These are phyloP conservation scores for Pontoporia blainvillei DNA, from an alignment of 2,113 vertebrate species.

Conservation along the genomic window DNA sequence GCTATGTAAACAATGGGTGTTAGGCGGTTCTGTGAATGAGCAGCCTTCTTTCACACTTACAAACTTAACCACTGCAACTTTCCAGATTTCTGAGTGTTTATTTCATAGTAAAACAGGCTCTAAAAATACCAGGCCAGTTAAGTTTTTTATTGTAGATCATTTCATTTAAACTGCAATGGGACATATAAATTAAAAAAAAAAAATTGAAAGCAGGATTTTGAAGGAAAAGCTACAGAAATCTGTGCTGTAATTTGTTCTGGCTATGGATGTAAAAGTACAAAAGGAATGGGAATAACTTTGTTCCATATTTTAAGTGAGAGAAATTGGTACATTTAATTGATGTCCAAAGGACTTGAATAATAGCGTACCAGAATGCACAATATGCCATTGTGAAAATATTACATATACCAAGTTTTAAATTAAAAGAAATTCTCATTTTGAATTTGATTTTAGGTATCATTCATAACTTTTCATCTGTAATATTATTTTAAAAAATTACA, in stretches of 20 bases:
- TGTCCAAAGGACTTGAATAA: slow-evolving; percentile 12
- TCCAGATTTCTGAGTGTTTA: slow-evolving; percentile 57
- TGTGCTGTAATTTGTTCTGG: slow-evolving; percentile 40
- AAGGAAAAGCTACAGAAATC: slow-evolving; percentile 62
- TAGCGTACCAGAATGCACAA: neutral
- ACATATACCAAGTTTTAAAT: neutral
- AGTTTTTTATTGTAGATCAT: slow-evolving; percentile 61
- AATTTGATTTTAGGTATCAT: slow-evolving; percentile 4
- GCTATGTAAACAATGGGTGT: slow-evolving; percentile 62
- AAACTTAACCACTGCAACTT: slow-evolving; percentile 6
- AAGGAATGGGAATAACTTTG: slow-evolving; percentile 17
- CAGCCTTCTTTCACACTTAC: slow-evolving; percentile 23
- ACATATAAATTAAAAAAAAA: slow-evolving; percentile 41
- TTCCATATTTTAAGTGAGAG: slow-evolving; percentile 37
- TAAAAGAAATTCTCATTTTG: neutral
- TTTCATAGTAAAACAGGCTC: slow-evolving; percentile 63
- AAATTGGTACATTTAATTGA: slow-evolving; percentile 7
- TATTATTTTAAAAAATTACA: neutral
- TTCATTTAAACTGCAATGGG: slow-evolving; percentile 47
- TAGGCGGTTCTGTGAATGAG: slow-evolving; percentile 52
- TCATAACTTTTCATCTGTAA: neutral
- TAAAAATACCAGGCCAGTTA: slow-evolving; percentile 68
- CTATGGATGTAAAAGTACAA: neutral
- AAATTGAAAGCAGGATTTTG: slow-evolving; percentile 32
- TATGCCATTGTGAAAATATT: neutral